phyloP scores from a whole-genome alignment of 2,113 vertebrate genomes.

The Mionectes macconnelli region DNA sequence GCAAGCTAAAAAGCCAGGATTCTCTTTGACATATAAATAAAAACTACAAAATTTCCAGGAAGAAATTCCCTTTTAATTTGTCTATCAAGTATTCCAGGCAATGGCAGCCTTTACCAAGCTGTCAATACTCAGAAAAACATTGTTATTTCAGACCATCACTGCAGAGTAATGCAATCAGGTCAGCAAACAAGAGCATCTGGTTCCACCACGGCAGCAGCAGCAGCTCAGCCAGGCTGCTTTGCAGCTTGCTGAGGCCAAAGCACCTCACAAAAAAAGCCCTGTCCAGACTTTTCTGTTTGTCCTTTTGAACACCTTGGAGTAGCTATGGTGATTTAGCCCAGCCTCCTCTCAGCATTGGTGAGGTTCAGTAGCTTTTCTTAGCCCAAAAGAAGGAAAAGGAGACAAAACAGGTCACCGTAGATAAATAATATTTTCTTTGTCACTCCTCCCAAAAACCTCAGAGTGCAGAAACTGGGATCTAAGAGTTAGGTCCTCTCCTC shows the following conservation, averaged over 20 bases:
- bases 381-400: background rate
- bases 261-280: accelerated
- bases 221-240: background rate
- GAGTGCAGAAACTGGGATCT: background rate
- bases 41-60: background rate
- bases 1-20: background rate
- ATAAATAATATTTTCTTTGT: background rate
- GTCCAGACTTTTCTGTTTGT: background rate
- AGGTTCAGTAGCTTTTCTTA: background rate
- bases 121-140: background rate
- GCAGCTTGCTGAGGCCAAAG: background rate
- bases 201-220: accelerated
- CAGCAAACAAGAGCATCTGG: background rate
- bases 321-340: background rate
- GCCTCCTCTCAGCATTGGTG: background rate
- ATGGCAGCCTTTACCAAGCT: background rate
- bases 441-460: background rate
- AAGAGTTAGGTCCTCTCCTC: background rate
- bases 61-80: background rate
- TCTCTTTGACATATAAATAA: background rate
- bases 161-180: background rate
- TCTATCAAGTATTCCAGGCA: background rate
- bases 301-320: background rate
- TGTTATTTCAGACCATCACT: background rate
- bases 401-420: background rate